phyloP scores from a whole-genome alignment of 2,797 vertebrate species.

The Pseudomugil tenellus region DNA sequence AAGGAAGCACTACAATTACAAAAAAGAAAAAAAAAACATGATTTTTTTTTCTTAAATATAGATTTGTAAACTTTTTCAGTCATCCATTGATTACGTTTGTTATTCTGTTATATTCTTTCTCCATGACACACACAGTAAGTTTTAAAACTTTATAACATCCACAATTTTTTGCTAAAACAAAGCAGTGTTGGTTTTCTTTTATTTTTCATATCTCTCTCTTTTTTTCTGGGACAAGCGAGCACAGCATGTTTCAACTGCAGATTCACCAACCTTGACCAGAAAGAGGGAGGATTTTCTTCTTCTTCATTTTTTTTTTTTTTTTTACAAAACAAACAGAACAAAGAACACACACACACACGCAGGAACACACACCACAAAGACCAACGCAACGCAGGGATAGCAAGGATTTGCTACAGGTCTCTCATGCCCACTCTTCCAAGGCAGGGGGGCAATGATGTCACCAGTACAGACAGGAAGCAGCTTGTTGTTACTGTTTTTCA shows the following conservation, averaged over 20 bases:
- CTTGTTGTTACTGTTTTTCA: constrained; percentile 65
- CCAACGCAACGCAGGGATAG: constrained; percentile 78
- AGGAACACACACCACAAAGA: constrained; percentile 77
- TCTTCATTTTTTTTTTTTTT: constrained; percentile 30
- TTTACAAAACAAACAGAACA: constrained; percentile 72
- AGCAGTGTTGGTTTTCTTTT: constrained; percentile 49
- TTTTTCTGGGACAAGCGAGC: constrained; percentile 75
- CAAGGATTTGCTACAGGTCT: constrained; percentile 79
- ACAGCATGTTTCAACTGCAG: constrained; percentile 83
- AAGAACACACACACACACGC: constrained; percentile 75
- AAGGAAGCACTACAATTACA: constrained; percentile 96
- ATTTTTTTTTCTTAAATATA: constrained; percentile 85
- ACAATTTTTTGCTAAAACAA: constrained; percentile 81
- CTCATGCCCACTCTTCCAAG: constrained; percentile 53
- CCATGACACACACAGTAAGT: constrained; percentile 72
- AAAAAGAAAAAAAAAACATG: constrained; percentile 72
- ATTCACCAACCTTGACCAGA: constrained; percentile 72
- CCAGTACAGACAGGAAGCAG: constrained; percentile 77
- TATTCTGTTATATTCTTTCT: constrained; percentile 74
- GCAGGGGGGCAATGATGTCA: constrained; percentile 63
- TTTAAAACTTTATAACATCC: constrained; percentile 73
- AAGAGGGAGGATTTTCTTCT: constrained; percentile 35
- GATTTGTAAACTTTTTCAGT: constrained; percentile 87
- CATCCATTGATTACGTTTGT: constrained; percentile 78
- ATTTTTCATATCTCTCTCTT: constrained; percentile 11